A percentile compares a stretch with the other conserved stretches of the same genome.
These are phyloP conservation scores for Sula dactylatra DNA, from an alignment of 2,113 vertebrate species.

Conservation along the genomic window DNA sequence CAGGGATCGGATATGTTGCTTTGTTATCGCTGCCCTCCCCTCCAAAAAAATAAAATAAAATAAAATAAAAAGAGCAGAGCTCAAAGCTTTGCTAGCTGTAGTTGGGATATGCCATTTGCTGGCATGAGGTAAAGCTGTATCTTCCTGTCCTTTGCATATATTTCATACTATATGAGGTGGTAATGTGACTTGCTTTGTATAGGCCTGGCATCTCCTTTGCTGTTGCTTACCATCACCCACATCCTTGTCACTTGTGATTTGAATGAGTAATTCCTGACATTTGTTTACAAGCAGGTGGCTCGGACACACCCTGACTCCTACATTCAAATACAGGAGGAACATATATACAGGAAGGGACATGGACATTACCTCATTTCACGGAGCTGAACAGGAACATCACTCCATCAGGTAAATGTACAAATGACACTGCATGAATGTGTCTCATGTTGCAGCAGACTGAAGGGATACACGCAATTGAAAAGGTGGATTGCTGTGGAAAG, in stretches of 20 bases:
- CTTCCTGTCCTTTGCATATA: neutral
- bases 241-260: neutral
- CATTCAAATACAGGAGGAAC: neutral
- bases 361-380: neutral
- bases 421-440: neutral
- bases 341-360: neutral
- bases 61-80: neutral
- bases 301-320: neutral
- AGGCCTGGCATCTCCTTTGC: neutral
- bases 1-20: neutral
- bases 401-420: neutral
- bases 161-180: neutral
- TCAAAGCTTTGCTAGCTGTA: neutral
- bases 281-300: conserved; percentile 9
- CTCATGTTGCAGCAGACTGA: neutral
- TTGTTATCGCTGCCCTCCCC: neutral
- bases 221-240: neutral
- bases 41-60: no score
- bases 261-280: neutral
- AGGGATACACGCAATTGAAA: fast-evolving
- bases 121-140: neutral
- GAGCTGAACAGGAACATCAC: neutral
- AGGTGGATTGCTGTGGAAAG: neutral
- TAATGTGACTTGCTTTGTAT: neutral
- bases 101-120: neutral